A percentile compares a stretch with the other conserved stretches of the same genome.
Evolutionary conservation across 2,797 vertebrate species (phyloP).

Genomic region (Centropyge bicolor): DNA sequence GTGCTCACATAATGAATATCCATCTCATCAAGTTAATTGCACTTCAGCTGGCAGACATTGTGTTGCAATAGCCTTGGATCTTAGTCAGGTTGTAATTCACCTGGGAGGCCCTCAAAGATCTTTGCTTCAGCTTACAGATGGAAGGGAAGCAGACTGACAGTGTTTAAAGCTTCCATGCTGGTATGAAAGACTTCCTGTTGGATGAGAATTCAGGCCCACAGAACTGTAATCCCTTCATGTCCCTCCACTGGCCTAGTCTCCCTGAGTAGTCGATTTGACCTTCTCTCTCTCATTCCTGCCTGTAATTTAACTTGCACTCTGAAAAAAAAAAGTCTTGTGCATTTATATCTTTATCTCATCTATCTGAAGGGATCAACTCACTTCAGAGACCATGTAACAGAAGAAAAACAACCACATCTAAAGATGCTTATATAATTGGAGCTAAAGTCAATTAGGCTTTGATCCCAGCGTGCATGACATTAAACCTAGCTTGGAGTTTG

Average conservation of each 20-base stretch:
- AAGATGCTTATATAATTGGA: slow-evolving; percentile 31
- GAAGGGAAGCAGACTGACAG: slow-evolving; percentile 28
- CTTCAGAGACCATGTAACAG: slow-evolving; percentile 12
- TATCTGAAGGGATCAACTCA: background rate
- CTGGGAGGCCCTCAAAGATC: slow-evolving; percentile 24
- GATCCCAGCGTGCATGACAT: slow-evolving; percentile 6
- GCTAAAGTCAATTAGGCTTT: slow-evolving; percentile 28
- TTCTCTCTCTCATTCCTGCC: slow-evolving; percentile 6
- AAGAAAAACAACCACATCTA: slow-evolving; percentile 12
- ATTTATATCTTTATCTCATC: slow-evolving; percentile 5
- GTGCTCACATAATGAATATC: slow-evolving; percentile 11
- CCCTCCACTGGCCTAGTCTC: slow-evolving; percentile 12
- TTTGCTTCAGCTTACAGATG: slow-evolving; percentile 32
- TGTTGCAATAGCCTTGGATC: slow-evolving; percentile 5
- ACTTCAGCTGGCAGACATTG: slow-evolving; percentile 9
- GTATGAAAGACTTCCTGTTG: slow-evolving; percentile 20
- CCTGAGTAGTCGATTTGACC: slow-evolving; percentile 29
- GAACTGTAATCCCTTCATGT: slow-evolving; percentile 43
- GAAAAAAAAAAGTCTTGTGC: background rate
- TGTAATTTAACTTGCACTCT: slow-evolving; percentile 2
- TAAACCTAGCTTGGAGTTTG: slow-evolving; percentile 18
- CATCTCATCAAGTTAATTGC: slow-evolving; percentile 11
- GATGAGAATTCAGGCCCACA: slow-evolving; percentile 13
- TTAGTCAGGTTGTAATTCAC: slow-evolving; percentile 42
- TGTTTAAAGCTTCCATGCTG: slow-evolving; percentile 43